Evolutionary conservation across 2,888 invertebrate species (phyloP).

Genomic region (Drosophila tripunctata): DNA sequence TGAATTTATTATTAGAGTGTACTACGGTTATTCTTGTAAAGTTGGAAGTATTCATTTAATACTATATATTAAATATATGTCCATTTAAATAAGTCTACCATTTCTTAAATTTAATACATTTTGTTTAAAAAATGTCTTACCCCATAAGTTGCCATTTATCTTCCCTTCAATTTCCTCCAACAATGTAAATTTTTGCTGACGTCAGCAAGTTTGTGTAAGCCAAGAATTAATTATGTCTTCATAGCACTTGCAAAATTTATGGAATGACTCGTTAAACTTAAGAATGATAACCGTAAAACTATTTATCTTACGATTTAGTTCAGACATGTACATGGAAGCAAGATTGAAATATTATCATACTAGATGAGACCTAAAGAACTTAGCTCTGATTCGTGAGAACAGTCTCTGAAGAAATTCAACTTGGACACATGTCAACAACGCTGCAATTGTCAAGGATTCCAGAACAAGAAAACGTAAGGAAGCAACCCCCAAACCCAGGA

Average conservation of each 20-base stretch:
- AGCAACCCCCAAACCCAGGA: constrained; percentile 2
- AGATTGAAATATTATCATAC: constrained; percentile 10
- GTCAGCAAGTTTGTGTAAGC: background rate
- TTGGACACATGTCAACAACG: constrained; percentile 37
- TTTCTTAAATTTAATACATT: background rate
- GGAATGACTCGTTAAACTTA: constrained; percentile 2
- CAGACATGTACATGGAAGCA: background rate
- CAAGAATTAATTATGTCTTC: constrained; percentile 1
- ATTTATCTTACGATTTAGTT: background rate
- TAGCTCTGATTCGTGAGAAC: background rate
- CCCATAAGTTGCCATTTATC: background rate
- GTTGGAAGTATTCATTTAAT: too few relatives aligned
- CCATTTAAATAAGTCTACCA: background rate
- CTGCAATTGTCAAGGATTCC: constrained; percentile 11
- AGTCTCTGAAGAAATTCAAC: constrained; percentile 10
- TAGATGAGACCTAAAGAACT: too few relatives aligned
- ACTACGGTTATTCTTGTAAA: too few relatives aligned
- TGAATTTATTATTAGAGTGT: too few relatives aligned
- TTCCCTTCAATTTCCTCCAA: background rate
- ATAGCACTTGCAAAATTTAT: constrained; percentile 6
- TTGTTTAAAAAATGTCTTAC: background rate
- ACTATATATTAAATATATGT: background rate
- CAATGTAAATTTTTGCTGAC: background rate
- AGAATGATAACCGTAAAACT: constrained; percentile 8
- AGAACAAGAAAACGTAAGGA: background rate